Evolutionary conservation across 2,113 vertebrate genomes (phyloP), one percentile per base, ranked within the genome.

Genomic region (Mola mola): DNA sequence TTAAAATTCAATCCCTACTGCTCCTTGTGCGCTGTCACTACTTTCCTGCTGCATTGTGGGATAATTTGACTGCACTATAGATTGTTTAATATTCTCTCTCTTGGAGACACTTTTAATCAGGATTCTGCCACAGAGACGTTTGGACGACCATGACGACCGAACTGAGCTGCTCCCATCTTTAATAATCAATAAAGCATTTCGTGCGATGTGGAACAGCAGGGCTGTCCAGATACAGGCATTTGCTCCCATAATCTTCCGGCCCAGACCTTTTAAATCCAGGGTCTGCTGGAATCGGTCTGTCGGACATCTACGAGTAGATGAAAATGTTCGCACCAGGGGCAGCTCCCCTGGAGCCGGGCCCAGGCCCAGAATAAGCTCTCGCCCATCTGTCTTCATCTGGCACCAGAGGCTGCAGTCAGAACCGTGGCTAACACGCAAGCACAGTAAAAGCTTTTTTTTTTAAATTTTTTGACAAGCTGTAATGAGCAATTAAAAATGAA

Each of bases 301-400:
- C 16, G 10, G 49, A 81, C 68, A 71, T 81, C 78, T 56, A 76
- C 72, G 22, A 82, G 79, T 70, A 48, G 69, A 85, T 76, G 79
- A 78, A 78, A 82, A 64, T 15, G 38, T 75, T 80, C 11, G 10
- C 62, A 44, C 79, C 75, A 26, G 82, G 67, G 62, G 63, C 68
- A 58, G 69, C 46, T 60, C 15, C 40, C 16, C 68, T 87, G 87
- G 84, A 83, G 62, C 48, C 5, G 3, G 52, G 75, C 81, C 83
- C 72, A 48, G 70, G 66, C 42, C 58, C 47, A 10, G 6, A 42
- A 51, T 78, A 76, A 81, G 48, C 60, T 79, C 59, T 46, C 17
- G 17, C 56, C 85, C 82, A 88, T 87, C 84, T 90, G 79, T 76
- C 68, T 58, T 38, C 67, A 60, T 80, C 75, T 81, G 75, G 63